Percentiles rank a stretch among this genome's conserved stretches.
phyloP scores from a whole-genome alignment of 2,888 invertebrate species.

The Pyrocoelia pectoralis region DNA sequence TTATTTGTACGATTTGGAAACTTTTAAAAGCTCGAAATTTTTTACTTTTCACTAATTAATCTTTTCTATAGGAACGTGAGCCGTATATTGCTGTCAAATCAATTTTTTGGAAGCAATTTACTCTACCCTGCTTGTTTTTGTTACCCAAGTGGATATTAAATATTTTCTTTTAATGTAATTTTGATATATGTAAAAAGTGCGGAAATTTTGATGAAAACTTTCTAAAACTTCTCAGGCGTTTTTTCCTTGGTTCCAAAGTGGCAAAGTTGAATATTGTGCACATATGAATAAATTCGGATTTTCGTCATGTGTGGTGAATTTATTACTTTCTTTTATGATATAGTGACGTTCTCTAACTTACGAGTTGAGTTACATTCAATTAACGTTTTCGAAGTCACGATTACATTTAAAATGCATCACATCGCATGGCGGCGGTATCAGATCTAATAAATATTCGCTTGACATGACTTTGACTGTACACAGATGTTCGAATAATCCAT shows the following conservation, averaged over 20 bases:
- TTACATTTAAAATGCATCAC: background rate
- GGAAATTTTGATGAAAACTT: background rate
- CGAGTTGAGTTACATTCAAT: background rate
- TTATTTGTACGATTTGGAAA: background rate
- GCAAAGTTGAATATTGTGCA: background rate
- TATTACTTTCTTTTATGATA: background rate
- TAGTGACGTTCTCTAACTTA: background rate
- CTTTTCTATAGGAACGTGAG: background rate
- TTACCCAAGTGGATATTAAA: background rate
- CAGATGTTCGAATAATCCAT: background rate
- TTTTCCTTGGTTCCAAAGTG: background rate
- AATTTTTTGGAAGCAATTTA: background rate
- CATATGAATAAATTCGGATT: background rate
- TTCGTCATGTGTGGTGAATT: background rate
- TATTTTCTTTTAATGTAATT: background rate
- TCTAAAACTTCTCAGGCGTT: background rate
- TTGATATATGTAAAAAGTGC: background rate
- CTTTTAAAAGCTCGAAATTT: background rate
- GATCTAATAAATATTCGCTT: conserved; percentile 1
- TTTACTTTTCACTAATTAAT: background rate
- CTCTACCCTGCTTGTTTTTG: background rate
- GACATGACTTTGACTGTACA: background rate
- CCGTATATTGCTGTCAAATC: background rate
- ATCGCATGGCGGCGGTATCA: background rate
- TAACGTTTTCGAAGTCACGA: background rate